Percentiles rank a stretch among this genome's conserved stretches.
These are phyloP conservation scores for Salarias fasciatus DNA, from an alignment of 2,797 vertebrate species.

Conservation along the genomic window DNA sequence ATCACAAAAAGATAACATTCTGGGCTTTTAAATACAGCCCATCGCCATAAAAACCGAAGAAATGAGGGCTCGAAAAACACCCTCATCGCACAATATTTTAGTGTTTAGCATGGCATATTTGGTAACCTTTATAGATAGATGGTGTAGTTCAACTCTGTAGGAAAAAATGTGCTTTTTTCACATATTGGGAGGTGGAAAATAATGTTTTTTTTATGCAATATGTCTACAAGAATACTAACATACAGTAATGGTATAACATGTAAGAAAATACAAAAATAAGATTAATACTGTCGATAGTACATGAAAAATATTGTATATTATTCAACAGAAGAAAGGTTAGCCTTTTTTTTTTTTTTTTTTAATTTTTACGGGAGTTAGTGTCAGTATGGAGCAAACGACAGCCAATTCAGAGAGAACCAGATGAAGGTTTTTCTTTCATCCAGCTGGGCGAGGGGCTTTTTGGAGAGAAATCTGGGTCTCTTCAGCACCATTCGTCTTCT, in stretches of 20 bases:
- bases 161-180: slow-evolving; percentile 91
- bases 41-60: slow-evolving; percentile 86
- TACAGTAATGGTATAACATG: slow-evolving; percentile 98
- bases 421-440: slow-evolving; percentile 87
- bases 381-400: slow-evolving; percentile 78
- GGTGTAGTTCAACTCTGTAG: slow-evolving; percentile 89
- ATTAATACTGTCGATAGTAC: slow-evolving; percentile 99
- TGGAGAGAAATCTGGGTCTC: slow-evolving; percentile 64
- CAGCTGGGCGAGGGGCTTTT: slow-evolving; percentile 80
- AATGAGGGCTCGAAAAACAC: slow-evolving; percentile 81
- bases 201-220: slow-evolving; percentile 84
- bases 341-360: too few species aligned
- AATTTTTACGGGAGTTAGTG: slow-evolving; percentile 84
- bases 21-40: slow-evolving; percentile 88
- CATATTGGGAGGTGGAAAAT: slow-evolving; percentile 86
- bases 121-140: slow-evolving; percentile 93
- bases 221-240: slow-evolving; percentile 91
- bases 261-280: slow-evolving; percentile 99
- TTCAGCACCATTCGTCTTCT: slow-evolving; percentile 89
- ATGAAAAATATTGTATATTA: slow-evolving; percentile 95
- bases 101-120: slow-evolving; percentile 92
- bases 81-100: slow-evolving; percentile 85
- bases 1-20: slow-evolving; percentile 91
- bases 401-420: slow-evolving; percentile 83
- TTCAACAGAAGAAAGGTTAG: slow-evolving; percentile 78